Percentiles rank a stretch among this genome's conserved stretches.
Evolutionary conservation across 2,888 invertebrate genomes (phyloP).

Genomic region (Xylota segnis): DNA sequence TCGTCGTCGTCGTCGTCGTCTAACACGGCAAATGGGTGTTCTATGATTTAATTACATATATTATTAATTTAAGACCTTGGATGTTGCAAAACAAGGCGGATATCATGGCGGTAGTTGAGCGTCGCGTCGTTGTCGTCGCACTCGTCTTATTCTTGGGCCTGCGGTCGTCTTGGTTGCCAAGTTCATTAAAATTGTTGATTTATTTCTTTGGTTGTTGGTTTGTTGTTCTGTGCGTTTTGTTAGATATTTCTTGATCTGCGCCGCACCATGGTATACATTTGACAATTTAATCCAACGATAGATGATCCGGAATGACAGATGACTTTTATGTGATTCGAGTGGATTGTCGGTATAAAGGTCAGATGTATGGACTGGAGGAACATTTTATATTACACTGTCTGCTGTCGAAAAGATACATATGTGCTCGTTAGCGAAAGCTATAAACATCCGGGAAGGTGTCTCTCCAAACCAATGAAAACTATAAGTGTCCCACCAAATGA

Average conservation of each 20-base stretch:
- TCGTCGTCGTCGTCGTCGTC: conserved; percentile 19
- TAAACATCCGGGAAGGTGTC: no score
- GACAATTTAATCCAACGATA: conserved; percentile 32
- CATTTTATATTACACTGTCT: no score
- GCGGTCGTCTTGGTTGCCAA: conserved; percentile 56
- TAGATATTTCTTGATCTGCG: conserved; percentile 5
- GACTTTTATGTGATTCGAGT: conserved; percentile 44
- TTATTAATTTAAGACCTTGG: conserved; percentile 74
- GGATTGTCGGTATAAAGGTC: no score
- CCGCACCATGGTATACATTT: conserved; percentile 3
- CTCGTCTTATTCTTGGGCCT: conserved; percentile 18
- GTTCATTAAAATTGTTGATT: conserved; percentile 68
- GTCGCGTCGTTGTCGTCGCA: conserved; percentile 12
- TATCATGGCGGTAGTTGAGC: conserved; percentile 43
- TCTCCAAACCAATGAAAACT: no score
- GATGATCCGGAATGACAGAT: conserved; percentile 45
- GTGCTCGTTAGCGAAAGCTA: no score
- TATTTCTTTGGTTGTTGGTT: conserved; percentile 55
- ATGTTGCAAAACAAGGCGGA: conserved; percentile 74
- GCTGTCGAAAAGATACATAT: no score
- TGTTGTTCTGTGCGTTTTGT: conserved; percentile 19
- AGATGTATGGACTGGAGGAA: no score
- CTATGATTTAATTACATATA: conserved; percentile 76
- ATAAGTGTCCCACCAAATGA: no score
- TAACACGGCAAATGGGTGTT: conserved; percentile 71